These are phyloP conservation scores for Euborellia annulipes DNA, from an alignment of 1,140 invertebrate genomes.

Conservation along the genomic window DNA sequence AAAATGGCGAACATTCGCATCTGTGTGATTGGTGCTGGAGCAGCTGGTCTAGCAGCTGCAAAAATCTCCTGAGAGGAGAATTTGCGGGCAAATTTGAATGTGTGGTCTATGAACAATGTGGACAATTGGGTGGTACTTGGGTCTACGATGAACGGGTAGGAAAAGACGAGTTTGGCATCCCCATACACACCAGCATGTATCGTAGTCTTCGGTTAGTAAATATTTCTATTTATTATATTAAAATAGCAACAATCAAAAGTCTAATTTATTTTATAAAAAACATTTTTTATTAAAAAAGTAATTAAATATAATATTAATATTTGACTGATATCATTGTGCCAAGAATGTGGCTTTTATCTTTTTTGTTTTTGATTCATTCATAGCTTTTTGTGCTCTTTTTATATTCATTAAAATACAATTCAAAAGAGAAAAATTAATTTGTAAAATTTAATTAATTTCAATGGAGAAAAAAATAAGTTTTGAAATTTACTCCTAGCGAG, in stretches of 20 bases:
- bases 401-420: too few relatives aligned
- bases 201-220: slow-evolving; percentile 56
- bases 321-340: slow-evolving; percentile 1
- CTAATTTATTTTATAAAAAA: background rate
- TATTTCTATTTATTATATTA: background rate
- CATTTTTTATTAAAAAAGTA: slow-evolving; percentile 7
- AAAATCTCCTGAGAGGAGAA: slow-evolving; percentile 25
- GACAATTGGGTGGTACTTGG: slow-evolving; percentile 75
- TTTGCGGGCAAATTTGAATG: slow-evolving; percentile 26
- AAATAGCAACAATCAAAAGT: background rate
- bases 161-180: slow-evolving; percentile 53
- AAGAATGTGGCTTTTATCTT: background rate
- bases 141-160: slow-evolving; percentile 57
- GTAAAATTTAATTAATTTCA: too few relatives aligned
- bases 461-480: too few relatives aligned
- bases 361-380: too few relatives aligned
- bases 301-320: slow-evolving; percentile 8
- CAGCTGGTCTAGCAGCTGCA: slow-evolving; percentile 43
- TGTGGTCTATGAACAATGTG: slow-evolving; percentile 51
- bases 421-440: too few relatives aligned
- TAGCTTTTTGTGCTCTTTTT: too few relatives aligned
- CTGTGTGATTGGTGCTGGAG: slow-evolving; percentile 48
- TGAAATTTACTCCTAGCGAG: too few relatives aligned
- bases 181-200: slow-evolving; percentile 81
- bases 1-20: too few relatives aligned